Percentiles rank a stretch among this genome's conserved stretches.
Conservation (phyloP, 1,140 invertebrate species). For the Drosophila tani region DNA sequence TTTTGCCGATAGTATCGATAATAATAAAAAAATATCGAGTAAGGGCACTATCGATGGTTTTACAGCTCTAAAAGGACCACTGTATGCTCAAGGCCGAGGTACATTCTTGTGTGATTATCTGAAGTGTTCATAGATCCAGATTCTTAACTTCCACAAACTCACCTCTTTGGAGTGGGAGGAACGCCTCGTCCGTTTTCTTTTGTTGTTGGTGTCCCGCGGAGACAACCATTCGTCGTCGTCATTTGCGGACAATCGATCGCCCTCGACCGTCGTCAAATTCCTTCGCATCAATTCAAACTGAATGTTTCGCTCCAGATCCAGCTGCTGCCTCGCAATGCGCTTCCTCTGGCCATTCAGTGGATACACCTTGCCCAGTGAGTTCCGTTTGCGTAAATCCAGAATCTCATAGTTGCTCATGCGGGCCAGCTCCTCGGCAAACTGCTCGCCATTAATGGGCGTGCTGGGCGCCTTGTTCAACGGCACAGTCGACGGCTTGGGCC, state of each 20-base stretch:
- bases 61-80: not conserved
- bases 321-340: slow-evolving; percentile 16
- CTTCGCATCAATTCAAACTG: slow-evolving; percentile 57
- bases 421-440: slow-evolving; percentile 62
- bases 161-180: not conserved
- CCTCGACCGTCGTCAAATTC: slow-evolving; percentile 13
- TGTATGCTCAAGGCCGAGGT: no score
- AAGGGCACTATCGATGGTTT: no score
- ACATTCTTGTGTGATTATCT: no score
- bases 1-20: no score
- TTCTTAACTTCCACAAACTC: not conserved
- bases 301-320: slow-evolving; percentile 49
- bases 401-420: slow-evolving; percentile 73
- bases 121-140: not conserved
- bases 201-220: not conserved
- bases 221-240: not conserved
- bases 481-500: slow-evolving; percentile 8
- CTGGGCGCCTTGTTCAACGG: slow-evolving; percentile 63
- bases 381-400: slow-evolving; percentile 75
- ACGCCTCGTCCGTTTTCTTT: not conserved
- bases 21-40: no score
- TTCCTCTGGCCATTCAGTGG: slow-evolving; percentile 43
- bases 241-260: not conserved
- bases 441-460: slow-evolving; percentile 72
- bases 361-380: slow-evolving; percentile 47